Conservation (phyloP, 1,140 invertebrate species). For the Drosophila seguyi region DNA sequence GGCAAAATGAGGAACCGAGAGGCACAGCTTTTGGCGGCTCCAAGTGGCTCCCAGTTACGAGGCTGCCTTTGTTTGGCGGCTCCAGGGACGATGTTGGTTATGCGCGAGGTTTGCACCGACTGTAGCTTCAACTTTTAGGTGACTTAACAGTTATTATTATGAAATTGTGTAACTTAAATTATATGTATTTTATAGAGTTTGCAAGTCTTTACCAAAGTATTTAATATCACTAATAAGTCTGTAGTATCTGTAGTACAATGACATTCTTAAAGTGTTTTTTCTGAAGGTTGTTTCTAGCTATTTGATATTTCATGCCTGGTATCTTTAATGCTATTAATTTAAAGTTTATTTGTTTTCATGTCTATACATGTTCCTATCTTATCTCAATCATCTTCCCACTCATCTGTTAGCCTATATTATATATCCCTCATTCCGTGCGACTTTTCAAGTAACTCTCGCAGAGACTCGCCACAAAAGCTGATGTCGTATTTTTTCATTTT, state of each 20-base stretch:
- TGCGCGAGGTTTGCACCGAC: conserved; percentile 14
- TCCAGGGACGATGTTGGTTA: conserved; percentile 26
- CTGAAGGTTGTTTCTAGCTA: neutral
- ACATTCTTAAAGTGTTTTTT: neutral
- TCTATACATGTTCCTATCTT: neutral
- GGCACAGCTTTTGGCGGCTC: conserved; percentile 30
- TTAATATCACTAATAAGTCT: neutral
- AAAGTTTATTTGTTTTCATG: conserved; percentile 5
- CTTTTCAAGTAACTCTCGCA: conserved; percentile 27
- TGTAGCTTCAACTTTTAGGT: neutral
- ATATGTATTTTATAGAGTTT: no score
- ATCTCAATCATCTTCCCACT: neutral
- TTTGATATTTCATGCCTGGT: neutral
- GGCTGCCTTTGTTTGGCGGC: conserved; percentile 49
- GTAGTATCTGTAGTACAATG: neutral
- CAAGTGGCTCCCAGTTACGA: conserved; percentile 45
- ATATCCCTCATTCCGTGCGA: neutral
- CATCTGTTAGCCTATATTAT: conserved; percentile 11
- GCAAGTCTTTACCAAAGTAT: no score
- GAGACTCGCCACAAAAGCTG: conserved; percentile 2
- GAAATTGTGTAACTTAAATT: no score
- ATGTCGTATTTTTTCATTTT: conserved; percentile 18
- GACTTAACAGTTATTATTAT: no score
- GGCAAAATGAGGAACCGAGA: conserved; percentile 7
- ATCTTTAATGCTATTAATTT: conserved; percentile 3